These are phyloP conservation scores for Hydractinia echinata DNA, from an alignment of 30 jellyfish, hydroid and myxozoan genomes.

Conservation along the genomic window DNA sequence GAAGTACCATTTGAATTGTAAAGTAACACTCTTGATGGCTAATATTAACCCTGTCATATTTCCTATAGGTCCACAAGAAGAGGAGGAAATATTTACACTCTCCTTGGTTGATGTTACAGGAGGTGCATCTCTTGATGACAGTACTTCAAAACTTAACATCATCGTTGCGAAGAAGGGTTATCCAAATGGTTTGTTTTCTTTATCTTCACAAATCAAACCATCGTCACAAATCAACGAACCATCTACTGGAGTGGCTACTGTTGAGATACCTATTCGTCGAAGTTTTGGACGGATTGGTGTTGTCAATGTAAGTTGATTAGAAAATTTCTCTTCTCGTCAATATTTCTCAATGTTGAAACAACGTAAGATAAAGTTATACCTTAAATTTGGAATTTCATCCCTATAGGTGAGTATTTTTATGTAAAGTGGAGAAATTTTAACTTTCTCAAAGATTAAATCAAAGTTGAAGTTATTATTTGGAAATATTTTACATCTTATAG, in stretches of 20 bases:
- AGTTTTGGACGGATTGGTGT: slow-evolving; percentile 27
- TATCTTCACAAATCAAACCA: slow-evolving; percentile 46
- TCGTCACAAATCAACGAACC: slow-evolving; percentile 58
- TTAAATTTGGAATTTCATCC: too few relatives aligned
- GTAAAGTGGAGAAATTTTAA: too few relatives aligned
- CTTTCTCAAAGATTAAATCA: too few relatives aligned
- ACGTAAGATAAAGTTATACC: too few relatives aligned
- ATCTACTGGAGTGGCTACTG: slow-evolving; percentile 38
- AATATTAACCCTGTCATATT: neutral
- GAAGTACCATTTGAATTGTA: too few relatives aligned
- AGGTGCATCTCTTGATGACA: slow-evolving; percentile 69
- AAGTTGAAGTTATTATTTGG: too few relatives aligned
- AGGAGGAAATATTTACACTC: slow-evolving; percentile 58
- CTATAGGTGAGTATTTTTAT: too few relatives aligned
- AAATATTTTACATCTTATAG: too few relatives aligned
- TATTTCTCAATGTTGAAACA: neutral
- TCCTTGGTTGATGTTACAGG: slow-evolving; percentile 59
- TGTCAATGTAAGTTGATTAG: slow-evolving; percentile 25
- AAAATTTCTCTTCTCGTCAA: neutral
- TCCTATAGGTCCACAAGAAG: slow-evolving; percentile 67
- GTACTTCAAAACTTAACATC: slow-evolving; percentile 47
- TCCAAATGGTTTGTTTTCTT: slow-evolving; percentile 75
- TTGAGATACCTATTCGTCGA: slow-evolving; percentile 16
- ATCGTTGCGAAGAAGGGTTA: slow-evolving; percentile 75
- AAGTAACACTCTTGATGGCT: too few relatives aligned